These are phyloP conservation scores for Galeruca laticollis DNA, from an alignment of 2,888 invertebrate species.

Conservation along the genomic window DNA sequence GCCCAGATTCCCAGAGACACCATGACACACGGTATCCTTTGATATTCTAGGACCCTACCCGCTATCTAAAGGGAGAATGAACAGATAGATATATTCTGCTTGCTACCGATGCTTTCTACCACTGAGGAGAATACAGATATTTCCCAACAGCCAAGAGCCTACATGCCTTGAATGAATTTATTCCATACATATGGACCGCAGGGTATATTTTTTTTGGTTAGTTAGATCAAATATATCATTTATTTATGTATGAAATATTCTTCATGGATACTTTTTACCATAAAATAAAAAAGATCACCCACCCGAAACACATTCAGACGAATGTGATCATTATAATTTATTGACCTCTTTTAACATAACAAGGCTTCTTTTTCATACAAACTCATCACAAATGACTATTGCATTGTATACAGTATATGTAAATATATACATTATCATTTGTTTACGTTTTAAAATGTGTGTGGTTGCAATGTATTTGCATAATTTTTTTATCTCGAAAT, in stretches of 20 bases:
- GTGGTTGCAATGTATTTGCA: constrained; percentile 41
- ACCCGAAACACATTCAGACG: neutral
- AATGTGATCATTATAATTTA: neutral
- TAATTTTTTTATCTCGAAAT: constrained; percentile 42
- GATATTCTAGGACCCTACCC: too few species aligned
- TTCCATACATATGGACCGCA: too few species aligned
- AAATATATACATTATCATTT: constrained; percentile 33
- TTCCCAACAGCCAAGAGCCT: too few species aligned
- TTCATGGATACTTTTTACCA: neutral
- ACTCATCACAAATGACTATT: constrained; percentile 18
- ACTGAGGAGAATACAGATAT: too few species aligned
- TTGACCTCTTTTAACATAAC: constrained; percentile 26
- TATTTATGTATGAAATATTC: neutral
- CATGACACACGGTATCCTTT: too few species aligned
- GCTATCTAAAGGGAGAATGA: too few species aligned
- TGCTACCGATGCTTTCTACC: too few species aligned
- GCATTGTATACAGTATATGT: constrained; percentile 18
- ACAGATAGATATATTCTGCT: too few species aligned
- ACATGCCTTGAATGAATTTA: too few species aligned
- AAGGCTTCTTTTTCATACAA: constrained; percentile 20
- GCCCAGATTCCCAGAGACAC: too few species aligned
- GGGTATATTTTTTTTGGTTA: too few species aligned
- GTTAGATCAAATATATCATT: too few species aligned
- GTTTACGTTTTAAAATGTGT: constrained; percentile 32
- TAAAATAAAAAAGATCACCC: neutral